Evolutionary conservation across 2,797 vertebrate genomes (phyloP).

Genomic region (Neostethus bicornis): DNA sequence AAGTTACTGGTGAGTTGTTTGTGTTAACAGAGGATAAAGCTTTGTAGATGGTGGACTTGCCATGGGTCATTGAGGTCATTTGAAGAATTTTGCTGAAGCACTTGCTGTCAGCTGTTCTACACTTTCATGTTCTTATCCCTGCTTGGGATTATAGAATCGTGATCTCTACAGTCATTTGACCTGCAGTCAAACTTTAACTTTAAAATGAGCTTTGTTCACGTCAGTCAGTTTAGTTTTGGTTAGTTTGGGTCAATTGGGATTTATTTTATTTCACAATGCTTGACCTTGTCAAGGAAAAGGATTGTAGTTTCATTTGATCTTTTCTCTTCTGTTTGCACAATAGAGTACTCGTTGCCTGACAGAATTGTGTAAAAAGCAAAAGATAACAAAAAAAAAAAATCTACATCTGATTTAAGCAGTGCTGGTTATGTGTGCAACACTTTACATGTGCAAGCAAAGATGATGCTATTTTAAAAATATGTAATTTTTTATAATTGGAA

Average conservation of each 20-base stretch:
- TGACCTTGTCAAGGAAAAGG: slow-evolving; percentile 10
- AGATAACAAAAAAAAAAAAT: no score
- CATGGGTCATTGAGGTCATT: slow-evolving; percentile 33
- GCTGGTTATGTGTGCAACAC: no score
- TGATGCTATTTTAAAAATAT: no score
- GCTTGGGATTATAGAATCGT: slow-evolving; percentile 37
- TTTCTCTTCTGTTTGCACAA: neutral
- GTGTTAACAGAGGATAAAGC: slow-evolving; percentile 27
- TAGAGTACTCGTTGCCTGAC: neutral
- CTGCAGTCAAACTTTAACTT: slow-evolving; percentile 49
- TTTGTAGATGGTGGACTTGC: slow-evolving; percentile 32
- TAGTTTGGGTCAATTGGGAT: slow-evolving; percentile 32
- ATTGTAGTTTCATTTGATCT: neutral
- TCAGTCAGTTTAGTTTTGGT: slow-evolving; percentile 16
- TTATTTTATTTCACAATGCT: slow-evolving; percentile 24
- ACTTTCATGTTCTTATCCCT: slow-evolving; percentile 31
- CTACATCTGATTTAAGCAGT: no score
- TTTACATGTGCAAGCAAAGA: no score
- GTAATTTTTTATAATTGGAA: no score
- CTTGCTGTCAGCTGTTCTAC: slow-evolving; percentile 38
- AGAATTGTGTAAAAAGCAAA: neutral
- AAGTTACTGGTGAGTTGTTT: slow-evolving; percentile 79
- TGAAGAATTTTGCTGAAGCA: slow-evolving; percentile 26
- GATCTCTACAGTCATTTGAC: slow-evolving; percentile 45
- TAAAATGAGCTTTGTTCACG: slow-evolving; percentile 31